Base-by-base conservation (phyloP, 1,140 invertebrate genomes). In the Drosophila sulfurigaster region DNA sequence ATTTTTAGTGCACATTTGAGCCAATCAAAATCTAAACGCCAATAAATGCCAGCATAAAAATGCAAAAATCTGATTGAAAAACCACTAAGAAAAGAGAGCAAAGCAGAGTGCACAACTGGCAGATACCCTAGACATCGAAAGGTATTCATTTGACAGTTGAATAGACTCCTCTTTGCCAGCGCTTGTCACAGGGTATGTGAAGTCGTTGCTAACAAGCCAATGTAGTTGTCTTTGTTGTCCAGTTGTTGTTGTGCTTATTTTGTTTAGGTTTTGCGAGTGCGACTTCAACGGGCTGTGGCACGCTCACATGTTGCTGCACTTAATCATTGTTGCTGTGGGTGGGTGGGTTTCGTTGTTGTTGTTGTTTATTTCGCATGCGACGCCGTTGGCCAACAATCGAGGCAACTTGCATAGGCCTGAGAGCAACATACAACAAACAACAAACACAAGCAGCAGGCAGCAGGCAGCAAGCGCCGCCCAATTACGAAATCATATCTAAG, bases 401-500 rank as follows among this genome's bases (percentile, higher is more conserved):
- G 41, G 54, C 28, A 54, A 52, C 54, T 65, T 25, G 65, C 20
- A 51, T 73, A 32, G 59, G 60, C 58, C 57, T 62, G 54, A 54
- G 45, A 48, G 59, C 65, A 46, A 63, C 54, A 52, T 51, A 49
- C 64, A 43, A 32, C 28, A 28, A 58, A 48, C 62, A 63, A 13
- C 69, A 52, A 68, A 65, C 82, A 66, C 72, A 32, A 38, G 8
- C 35, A 38, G 8, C 35, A 38, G 20, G 52, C 63, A 35, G 41
- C 25, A 35, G 43, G 57, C 62, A 58, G 16, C 69, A 52, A 68
- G 69, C 82, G 70, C 72, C 77, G 69, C 69, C 83, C 83, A 83
- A 81, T 88, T 88, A 83, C 83, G 83, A 88, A 88, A 88, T 88
- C 83, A 89, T 88, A 89, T 88, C 83, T 88, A 88, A 88, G 83